A percentile compares a stretch with the other conserved stretches of the same genome.
These are phyloP conservation scores for Augochlorella aurata DNA, from an alignment of 2,888 invertebrate genomes.

Conservation along the genomic window DNA sequence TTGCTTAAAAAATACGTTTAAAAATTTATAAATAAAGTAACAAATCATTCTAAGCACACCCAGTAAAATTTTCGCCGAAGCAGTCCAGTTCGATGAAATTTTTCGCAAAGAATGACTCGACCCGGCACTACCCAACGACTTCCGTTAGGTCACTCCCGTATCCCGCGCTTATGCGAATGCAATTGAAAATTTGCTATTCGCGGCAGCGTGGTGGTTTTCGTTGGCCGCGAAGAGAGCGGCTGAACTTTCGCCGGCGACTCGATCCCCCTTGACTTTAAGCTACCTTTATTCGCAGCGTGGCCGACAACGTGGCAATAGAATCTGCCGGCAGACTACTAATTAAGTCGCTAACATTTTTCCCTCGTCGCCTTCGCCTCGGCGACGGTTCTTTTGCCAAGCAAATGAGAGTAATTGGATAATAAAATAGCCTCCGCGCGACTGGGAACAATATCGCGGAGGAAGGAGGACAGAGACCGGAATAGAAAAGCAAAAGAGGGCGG, in stretches of 20 bases:
- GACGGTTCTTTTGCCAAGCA: constrained; percentile 62
- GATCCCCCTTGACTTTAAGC: constrained; percentile 1
- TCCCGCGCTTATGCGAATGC: too few species aligned
- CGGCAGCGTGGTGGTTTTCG: neutral
- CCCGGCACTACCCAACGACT: too few species aligned
- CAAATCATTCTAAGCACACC: too few species aligned
- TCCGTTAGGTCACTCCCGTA: too few species aligned
- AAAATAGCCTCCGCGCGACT: constrained; percentile 65
- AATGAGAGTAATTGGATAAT: constrained; percentile 74
- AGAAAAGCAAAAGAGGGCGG: constrained; percentile 27
- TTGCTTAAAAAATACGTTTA: too few species aligned
- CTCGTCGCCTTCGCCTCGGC: constrained; percentile 24
- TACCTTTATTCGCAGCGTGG: neutral
- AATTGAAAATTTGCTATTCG: constrained; percentile 5
- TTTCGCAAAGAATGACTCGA: too few species aligned
- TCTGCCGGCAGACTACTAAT: constrained; percentile 66
- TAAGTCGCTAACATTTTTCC: constrained; percentile 65
- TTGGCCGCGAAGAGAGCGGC: neutral
- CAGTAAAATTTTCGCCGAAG: too few species aligned
- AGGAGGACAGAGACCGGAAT: constrained; percentile 21
- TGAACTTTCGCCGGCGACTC: neutral
- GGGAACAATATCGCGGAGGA: constrained; percentile 70
- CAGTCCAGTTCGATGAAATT: too few species aligned
- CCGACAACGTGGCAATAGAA: constrained; percentile 38
- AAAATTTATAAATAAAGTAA: too few species aligned